phyloP scores from a whole-genome alignment of 1,140 invertebrate species.

The Papilio polyxenes region DNA sequence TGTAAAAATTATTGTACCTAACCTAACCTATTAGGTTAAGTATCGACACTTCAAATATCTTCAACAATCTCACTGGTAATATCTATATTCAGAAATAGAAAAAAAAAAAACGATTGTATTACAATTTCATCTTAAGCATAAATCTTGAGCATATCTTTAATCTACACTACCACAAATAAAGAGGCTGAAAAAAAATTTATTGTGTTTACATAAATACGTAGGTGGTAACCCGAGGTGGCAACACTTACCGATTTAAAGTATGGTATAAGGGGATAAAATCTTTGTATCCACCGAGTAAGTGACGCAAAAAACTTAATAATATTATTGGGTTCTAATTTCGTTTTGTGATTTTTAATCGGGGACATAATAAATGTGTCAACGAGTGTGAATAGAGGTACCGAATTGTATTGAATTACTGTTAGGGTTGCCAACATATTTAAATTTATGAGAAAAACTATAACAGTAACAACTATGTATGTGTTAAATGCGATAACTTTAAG shows the following conservation, averaged over 20 bases:
- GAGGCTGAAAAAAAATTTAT: constrained; percentile 69
- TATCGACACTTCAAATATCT: neutral
- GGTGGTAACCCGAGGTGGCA: constrained; percentile 70
- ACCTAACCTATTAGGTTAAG: neutral
- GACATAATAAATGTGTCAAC: constrained; percentile 72
- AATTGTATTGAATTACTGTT: constrained; percentile 65
- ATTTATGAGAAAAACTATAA: constrained; percentile 24
- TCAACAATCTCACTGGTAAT: neutral
- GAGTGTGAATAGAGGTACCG: constrained; percentile 62
- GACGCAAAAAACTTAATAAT: constrained; percentile 67
- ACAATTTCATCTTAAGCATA: constrained; percentile 45
- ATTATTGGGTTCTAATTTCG: constrained; percentile 79
- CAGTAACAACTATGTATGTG: neutral
- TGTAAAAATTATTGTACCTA: too few species aligned
- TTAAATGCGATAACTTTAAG: neutral
- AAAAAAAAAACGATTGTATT: too few species aligned
- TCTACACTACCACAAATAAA: constrained; percentile 59
- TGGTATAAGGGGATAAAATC: constrained; percentile 48
- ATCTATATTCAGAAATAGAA: neutral
- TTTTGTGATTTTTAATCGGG: constrained; percentile 69
- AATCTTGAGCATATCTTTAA: constrained; percentile 50
- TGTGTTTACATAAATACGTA: constrained; percentile 78
- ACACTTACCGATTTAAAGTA: constrained; percentile 60
- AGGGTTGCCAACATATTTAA: constrained; percentile 42
- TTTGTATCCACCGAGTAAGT: constrained; percentile 49